Conservation (phyloP, 2,797 vertebrate genomes). For the Okamejei kenojei region DNA sequence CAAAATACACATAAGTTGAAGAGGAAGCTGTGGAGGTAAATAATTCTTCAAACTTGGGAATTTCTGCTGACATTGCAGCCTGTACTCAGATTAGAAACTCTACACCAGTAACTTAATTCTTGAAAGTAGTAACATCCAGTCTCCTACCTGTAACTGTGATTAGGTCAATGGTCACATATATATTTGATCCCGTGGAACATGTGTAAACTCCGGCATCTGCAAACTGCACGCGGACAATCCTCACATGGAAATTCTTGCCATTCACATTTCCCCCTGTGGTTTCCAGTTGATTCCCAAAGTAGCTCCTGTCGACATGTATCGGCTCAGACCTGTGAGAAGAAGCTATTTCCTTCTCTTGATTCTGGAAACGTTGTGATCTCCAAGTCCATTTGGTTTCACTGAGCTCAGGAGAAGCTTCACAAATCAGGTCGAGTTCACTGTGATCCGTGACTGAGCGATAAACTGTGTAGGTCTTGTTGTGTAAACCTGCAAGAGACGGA, state of each 20-base stretch:
- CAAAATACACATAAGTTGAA: no score
- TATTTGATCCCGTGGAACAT: neutral
- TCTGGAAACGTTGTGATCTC: neutral
- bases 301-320: neutral
- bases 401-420: neutral
- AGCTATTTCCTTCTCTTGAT: neutral
- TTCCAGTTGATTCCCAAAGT: neutral
- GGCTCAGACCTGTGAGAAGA: neutral
- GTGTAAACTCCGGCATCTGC: neutral
- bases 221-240: neutral
- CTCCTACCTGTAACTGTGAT: neutral
- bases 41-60: no score
- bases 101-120: neutral
- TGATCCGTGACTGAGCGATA: no score
- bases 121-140: neutral
- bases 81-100: no score
- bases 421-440: constrained; percentile 2
- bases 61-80: no score
- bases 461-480: no score
- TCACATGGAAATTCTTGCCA: neutral
- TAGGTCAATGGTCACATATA: neutral
- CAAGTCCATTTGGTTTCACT: neutral
- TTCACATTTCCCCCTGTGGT: neutral
- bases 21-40: no score
- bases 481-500: no score